Base-by-base conservation (phyloP, 2,888 invertebrate species). In the Calliscelio sp. region DNA sequence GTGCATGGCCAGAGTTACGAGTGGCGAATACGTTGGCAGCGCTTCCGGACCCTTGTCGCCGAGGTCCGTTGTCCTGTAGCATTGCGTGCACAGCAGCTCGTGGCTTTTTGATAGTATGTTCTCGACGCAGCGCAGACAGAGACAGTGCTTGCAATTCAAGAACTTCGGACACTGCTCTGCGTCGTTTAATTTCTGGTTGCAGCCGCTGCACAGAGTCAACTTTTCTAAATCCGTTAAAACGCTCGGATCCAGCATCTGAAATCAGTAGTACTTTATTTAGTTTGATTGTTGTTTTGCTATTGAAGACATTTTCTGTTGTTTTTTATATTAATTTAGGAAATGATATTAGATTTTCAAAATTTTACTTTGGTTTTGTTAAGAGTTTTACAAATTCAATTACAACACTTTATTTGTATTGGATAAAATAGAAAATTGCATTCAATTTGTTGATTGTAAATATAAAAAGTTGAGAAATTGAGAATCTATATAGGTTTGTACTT, bases 81-180 rank as follows among this genome's bases (percentile, higher is more conserved):
- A 96, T 92, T 96, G 95, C 85, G 95, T 94, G 92, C 96, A 96
- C 92, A 95, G 95, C 87, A 96, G 93, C 91, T 96, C 96, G 90
- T 94, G 94, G 80, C 95, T 96, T 91, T 96, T 95, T 91, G 95
- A 94, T 89, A 96, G 94, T 90, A 95, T 95, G 87, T 95, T 94
- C 90, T 95, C 95, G 92, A 96, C 95, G 93, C 96, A 96, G 91
- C 95, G 95, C 92, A 96, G 94, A 92, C 96, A 96, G 93, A 96
- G 96, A 93, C 96, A 96, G 93, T 96, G 96, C 91, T 96, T 96
- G 94, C 96, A 96, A 87, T 95, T 95, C 88, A 96, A 94, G 92
- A 96, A 93, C 93, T 96, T 96, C 84, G 96, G 96, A 91, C 95
- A 94, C 91, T 95, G 95, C 92, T 96, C 96, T 84, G 94, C 94